These are phyloP conservation scores for Anseranas semipalmata DNA, from an alignment of 2,113 vertebrate species.

Conservation along the genomic window DNA sequence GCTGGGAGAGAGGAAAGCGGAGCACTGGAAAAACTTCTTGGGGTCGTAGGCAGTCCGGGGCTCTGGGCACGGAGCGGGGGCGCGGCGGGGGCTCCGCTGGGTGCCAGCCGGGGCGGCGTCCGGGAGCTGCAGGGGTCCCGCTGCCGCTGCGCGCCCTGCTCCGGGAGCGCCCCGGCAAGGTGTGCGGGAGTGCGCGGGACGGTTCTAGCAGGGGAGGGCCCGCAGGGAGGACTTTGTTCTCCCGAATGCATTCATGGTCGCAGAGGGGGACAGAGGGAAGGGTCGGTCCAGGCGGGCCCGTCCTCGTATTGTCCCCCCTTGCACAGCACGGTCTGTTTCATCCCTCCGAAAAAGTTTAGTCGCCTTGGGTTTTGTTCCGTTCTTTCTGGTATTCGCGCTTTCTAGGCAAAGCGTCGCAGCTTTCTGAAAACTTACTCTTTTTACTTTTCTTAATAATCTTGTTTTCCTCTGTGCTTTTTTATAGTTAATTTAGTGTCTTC, in stretches of 20 bases:
- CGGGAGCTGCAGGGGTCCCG: no score
- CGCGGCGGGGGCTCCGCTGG: not conserved
- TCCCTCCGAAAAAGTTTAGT: not conserved
- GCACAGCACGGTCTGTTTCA: fast-evolving
- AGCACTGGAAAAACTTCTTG: not conserved
- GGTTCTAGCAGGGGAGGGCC: not conserved
- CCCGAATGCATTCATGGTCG: fast-evolving
- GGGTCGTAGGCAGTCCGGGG: not conserved
- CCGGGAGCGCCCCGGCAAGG: not conserved
- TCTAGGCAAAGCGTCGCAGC: not conserved
- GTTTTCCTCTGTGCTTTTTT: no score
- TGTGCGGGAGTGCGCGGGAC: not conserved
- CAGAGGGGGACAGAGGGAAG: not conserved
- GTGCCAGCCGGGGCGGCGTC: not conserved
- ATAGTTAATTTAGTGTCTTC: not conserved
- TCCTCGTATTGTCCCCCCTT: not conserved
- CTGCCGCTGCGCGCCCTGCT: not conserved
- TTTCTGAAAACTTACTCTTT: conserved; percentile 22
- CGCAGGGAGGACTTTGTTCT: not conserved
- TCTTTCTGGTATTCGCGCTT: not conserved
- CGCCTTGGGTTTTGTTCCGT: not conserved
- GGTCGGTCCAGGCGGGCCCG: not conserved
- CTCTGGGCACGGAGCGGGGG: not conserved
- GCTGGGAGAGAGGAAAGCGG: not conserved
- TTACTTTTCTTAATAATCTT: not conserved